These are phyloP conservation scores for Beroe forskalii DNA, from an alignment of 37 sponge, comb jelly and placozoan species.

Conservation along the genomic window DNA sequence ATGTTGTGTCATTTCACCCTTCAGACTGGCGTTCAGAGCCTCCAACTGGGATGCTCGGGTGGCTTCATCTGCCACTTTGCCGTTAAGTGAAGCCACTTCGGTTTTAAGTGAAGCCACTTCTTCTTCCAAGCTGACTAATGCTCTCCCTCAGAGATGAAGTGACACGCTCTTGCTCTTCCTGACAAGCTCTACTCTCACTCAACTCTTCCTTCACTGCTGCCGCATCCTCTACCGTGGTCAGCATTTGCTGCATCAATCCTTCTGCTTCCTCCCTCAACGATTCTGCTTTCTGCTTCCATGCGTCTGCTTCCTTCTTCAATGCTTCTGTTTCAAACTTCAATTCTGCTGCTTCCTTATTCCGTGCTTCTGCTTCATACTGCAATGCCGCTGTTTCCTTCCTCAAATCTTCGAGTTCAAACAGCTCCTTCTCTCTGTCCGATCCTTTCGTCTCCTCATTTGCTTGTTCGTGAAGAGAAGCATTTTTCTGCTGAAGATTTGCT, in stretches of 20 bases:
- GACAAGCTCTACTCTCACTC: background rate
- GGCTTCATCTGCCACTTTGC: background rate
- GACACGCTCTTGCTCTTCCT: constrained; percentile 1
- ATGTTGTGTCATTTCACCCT: background rate
- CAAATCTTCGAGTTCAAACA: background rate
- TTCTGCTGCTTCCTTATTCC: background rate
- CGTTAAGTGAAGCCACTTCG: no score
- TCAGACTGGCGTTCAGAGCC: background rate
- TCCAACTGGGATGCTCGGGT: background rate
- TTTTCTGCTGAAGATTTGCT: no score
- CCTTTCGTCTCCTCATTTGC: no score
- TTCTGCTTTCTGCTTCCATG: background rate
- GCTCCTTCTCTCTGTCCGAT: no score
- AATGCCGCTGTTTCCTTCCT: background rate
- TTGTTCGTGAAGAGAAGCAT: no score
- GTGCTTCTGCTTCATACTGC: background rate
- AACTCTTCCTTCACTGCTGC: background rate
- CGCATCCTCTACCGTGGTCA: background rate
- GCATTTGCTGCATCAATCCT: background rate
- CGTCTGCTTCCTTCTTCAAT: no score
- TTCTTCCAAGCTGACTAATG: no score
- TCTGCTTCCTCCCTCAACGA: background rate
- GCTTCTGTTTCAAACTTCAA: no score
- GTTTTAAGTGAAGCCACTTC: no score
- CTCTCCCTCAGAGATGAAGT: background rate